Evolutionary conservation across 2,888 invertebrate species (phyloP).

Genomic region (Proisotoma minuta): DNA sequence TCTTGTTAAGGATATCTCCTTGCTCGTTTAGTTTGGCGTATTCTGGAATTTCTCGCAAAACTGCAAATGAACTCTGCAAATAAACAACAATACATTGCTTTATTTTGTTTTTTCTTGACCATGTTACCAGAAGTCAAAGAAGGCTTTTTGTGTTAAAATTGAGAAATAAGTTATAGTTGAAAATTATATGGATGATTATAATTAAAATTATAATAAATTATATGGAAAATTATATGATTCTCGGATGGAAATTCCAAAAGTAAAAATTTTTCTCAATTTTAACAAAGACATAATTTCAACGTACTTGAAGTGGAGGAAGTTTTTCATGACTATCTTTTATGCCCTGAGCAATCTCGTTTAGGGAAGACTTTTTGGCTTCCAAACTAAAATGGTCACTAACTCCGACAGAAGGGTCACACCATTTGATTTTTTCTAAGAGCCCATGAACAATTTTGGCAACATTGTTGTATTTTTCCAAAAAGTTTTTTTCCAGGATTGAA

Average conservation of each 20-base stretch:
- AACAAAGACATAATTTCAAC: no score
- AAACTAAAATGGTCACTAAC: conserved; percentile 86
- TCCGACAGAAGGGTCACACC: conserved; percentile 86
- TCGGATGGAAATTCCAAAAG: no score
- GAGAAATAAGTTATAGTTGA: no score
- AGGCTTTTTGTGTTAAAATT: no score
- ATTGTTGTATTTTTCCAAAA: conserved; percentile 75
- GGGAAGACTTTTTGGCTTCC: conserved; percentile 79
- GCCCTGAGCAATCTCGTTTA: conserved; percentile 56
- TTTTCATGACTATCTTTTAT: conserved; percentile 54
- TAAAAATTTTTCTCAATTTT: no score
- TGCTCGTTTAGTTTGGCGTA: conserved; percentile 65
- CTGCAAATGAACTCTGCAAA: conserved; percentile 66
- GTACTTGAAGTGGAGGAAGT: conserved; percentile 63
- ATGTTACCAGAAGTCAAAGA: no score
- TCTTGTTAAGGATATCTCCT: conserved; percentile 64
- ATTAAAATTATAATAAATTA: no score
- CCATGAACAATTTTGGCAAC: conserved; percentile 74
- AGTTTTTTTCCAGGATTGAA: conserved; percentile 78
- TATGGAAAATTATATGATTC: no score
- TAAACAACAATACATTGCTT: no score
- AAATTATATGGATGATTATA: no score
- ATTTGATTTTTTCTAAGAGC: conserved; percentile 79
- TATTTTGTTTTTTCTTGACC: no score
- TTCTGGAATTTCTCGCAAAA: conserved; percentile 68